These are phyloP conservation scores for Plebejus argus DNA, from an alignment of 2,888 invertebrate species.

Conservation along the genomic window DNA sequence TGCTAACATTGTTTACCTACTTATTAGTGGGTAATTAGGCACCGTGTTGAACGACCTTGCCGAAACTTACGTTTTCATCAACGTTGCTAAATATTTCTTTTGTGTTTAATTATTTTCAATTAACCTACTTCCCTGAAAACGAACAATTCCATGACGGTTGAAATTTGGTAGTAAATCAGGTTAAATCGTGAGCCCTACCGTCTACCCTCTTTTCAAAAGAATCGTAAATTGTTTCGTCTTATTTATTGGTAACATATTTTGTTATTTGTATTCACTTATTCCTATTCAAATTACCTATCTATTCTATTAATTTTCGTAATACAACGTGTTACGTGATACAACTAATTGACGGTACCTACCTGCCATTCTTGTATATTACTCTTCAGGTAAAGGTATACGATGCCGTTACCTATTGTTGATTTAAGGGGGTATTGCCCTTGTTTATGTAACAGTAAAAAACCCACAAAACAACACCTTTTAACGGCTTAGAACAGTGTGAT, in stretches of 20 bases:
- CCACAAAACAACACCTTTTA: constrained; percentile 10
- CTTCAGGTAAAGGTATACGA: not conserved
- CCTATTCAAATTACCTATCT: too few relatives aligned
- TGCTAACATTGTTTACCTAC: constrained; percentile 2
- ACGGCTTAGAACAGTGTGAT: not conserved
- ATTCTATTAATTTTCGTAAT: too few relatives aligned
- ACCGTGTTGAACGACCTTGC: constrained; percentile 18
- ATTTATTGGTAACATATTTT: too few relatives aligned
- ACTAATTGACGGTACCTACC: not conserved
- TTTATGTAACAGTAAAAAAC: constrained; percentile 4
- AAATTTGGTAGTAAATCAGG: too few relatives aligned
- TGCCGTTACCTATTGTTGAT: constrained; percentile 20
- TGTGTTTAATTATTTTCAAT: constrained; percentile 20
- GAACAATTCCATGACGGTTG: not conserved
- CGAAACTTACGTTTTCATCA: constrained; percentile 15
- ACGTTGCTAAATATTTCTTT: constrained; percentile 3
- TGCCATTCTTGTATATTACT: not conserved
- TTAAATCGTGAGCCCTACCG: not conserved
- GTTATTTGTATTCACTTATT: too few relatives aligned
- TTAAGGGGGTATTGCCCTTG: not conserved
- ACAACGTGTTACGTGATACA: too few relatives aligned
- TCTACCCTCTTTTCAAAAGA: not conserved
- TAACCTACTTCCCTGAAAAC: constrained; percentile 5
- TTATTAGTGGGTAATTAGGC: constrained; percentile 5
- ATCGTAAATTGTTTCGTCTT: not conserved